Conservation (phyloP, 2,888 invertebrate genomes). For the Crossocerus cetratus region DNA sequence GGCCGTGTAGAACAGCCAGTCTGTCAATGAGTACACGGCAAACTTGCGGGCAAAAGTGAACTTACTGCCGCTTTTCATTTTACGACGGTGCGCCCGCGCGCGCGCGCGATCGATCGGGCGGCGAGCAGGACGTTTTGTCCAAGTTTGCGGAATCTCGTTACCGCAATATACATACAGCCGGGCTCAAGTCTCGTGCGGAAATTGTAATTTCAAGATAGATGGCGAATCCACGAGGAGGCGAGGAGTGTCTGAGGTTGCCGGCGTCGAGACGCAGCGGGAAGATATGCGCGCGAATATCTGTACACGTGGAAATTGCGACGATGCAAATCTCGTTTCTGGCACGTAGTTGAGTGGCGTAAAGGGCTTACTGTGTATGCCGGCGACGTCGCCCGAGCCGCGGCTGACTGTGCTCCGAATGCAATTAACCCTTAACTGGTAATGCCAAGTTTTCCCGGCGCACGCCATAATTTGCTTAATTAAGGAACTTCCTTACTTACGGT, state of each 20-base stretch:
- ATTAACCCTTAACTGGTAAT: constrained; percentile 62
- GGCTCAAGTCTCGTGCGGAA: constrained; percentile 23
- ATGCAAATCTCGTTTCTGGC: constrained; percentile 60
- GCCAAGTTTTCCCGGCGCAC: constrained; percentile 59
- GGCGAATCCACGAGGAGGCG: constrained; percentile 1
- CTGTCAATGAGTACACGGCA: no score
- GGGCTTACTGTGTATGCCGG: constrained; percentile 45
- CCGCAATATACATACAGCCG: background rate
- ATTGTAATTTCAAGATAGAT: constrained; percentile 41
- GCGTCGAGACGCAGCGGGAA: background rate
- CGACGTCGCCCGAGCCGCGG: constrained; percentile 27
- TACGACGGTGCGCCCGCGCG: no score
- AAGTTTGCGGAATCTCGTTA: background rate
- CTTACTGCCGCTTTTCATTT: no score
- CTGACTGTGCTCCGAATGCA: constrained; percentile 60
- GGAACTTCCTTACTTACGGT: constrained; percentile 54
- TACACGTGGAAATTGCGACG: constrained; percentile 59
- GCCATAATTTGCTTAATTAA: constrained; percentile 59
- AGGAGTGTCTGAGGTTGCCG: constrained; percentile 22
- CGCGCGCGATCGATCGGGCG: background rate
- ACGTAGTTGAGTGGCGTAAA: constrained; percentile 60
- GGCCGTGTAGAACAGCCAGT: no score
- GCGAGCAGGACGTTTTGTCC: constrained; percentile 1
- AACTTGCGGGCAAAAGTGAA: no score
- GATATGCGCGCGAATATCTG: constrained; percentile 37